Base-by-base conservation (phyloP, 2,888 invertebrate species). In the Xylota sylvarum region DNA sequence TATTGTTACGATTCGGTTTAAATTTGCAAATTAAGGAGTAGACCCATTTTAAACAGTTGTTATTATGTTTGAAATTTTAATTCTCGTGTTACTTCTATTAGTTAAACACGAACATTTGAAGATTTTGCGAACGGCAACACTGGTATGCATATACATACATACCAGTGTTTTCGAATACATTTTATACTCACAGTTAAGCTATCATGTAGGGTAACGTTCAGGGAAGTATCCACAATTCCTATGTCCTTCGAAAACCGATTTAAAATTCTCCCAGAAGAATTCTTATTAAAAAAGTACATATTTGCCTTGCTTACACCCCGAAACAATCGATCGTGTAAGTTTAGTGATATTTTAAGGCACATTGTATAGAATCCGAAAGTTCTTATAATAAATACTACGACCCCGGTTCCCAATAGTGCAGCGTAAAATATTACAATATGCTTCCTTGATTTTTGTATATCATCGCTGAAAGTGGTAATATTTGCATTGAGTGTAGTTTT, bases 301-400 rank as follows among this genome's bases (percentile, higher is more conserved):
- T 95, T 95, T 0, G 96, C 94, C 65, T 94, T 93, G 0, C 96
- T 94, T 0, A 97, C 94, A 0, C 95, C 94, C 64, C 95, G 94
- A 90, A 98, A 97, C 94, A 98, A 96, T 1, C 92, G 93, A 89
- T 97, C 95, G 91, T 98, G 98, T 0, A 98, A 93, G 2, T 93
- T 94, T 19, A 94, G 93, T 0, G 97, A 97, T 0, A 97, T 96
- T 27, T 93, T 94, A 90, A 97, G 95, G 89, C 97, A 97, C 87
- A 96, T 94, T 86, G 93, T 94, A 90, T 96, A 96, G 93, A 96
- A 96, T 0, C 95, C 93, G 55, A 94, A 94, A 1, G 95, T 14
- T 89, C 93, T 6, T 93, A 94, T 90, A 93, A 96, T 55, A 94
- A 93, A 91, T 93, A 95, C 64, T 94, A 91, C 62, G 27, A 92